Percentiles rank a stretch among this genome's conserved stretches.
Evolutionary conservation across 2,113 vertebrate genomes (phyloP).

Genomic region (Balaeniceps rex): DNA sequence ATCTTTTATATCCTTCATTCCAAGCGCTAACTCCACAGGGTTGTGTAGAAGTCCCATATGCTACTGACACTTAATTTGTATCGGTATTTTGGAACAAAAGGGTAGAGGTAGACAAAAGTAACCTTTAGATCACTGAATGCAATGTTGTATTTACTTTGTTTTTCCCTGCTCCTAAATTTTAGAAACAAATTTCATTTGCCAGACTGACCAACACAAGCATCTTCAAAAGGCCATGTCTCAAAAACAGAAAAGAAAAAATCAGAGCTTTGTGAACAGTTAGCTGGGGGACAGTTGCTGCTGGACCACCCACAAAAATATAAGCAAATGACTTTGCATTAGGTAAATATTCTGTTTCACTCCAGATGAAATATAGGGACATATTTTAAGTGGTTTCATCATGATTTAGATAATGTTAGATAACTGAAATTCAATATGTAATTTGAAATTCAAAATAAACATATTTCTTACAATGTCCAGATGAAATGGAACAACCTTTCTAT

Average conservation of each 20-base stretch:
- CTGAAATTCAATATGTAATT: background rate
- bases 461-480: background rate
- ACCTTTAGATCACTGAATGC: background rate
- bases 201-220: background rate
- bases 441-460: background rate
- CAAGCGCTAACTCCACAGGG: background rate
- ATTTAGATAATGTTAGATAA: background rate
- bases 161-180: background rate
- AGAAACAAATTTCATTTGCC: background rate
- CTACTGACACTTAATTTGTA: background rate
- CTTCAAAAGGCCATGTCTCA: background rate
- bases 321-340: background rate
- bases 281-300: background rate
- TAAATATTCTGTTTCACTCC: background rate
- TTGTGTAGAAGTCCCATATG: background rate
- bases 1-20: background rate
- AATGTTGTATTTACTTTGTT: background rate
- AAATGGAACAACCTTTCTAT: background rate
- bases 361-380: background rate
- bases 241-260: background rate
- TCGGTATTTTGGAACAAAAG: background rate
- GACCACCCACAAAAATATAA: background rate
- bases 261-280: background rate
- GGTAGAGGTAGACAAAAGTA: background rate
- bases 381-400: background rate